phyloP scores from a whole-genome alignment of 2,888 invertebrate genomes.

The Chloroclystis v-ata region DNA sequence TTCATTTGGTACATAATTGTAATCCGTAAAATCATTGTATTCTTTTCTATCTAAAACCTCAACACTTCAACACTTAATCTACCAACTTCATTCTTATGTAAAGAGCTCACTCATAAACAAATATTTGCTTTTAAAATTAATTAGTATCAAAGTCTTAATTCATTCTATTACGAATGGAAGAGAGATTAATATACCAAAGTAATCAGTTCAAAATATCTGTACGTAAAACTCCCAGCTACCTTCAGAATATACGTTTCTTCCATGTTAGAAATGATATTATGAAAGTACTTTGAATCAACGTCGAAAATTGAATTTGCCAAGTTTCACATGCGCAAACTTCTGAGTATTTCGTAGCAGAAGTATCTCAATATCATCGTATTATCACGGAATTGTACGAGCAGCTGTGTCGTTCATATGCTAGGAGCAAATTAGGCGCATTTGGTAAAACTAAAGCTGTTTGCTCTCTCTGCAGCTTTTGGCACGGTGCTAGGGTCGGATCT shows the following conservation, averaged over 20 bases:
- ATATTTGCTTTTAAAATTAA: no score
- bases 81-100: no score
- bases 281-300: slow-evolving; percentile 1
- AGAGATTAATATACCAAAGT: no score
- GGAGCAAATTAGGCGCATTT: slow-evolving; percentile 16
- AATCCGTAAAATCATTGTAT: no score
- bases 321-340: slow-evolving; percentile 1
- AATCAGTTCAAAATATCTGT: no score
- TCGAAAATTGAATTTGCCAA: slow-evolving; percentile 7
- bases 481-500: slow-evolving; percentile 2
- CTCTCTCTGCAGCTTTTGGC: slow-evolving; percentile 10
- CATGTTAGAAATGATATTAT: not conserved
- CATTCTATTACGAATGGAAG: no score
- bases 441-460: slow-evolving; percentile 16
- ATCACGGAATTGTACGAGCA: slow-evolving; percentile 7
- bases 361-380: slow-evolving; percentile 2
- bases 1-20: no score
- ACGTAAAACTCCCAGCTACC: not conserved
- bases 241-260: not conserved
- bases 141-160: no score
- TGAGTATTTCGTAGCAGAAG: slow-evolving; percentile 2
- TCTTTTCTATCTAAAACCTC: no score
- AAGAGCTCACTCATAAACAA: no score
- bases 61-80: no score
- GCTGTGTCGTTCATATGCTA: slow-evolving; percentile 6